phyloP scores from a whole-genome alignment of 1,140 invertebrate species.

The Lamellibrachia luymesi region DNA sequence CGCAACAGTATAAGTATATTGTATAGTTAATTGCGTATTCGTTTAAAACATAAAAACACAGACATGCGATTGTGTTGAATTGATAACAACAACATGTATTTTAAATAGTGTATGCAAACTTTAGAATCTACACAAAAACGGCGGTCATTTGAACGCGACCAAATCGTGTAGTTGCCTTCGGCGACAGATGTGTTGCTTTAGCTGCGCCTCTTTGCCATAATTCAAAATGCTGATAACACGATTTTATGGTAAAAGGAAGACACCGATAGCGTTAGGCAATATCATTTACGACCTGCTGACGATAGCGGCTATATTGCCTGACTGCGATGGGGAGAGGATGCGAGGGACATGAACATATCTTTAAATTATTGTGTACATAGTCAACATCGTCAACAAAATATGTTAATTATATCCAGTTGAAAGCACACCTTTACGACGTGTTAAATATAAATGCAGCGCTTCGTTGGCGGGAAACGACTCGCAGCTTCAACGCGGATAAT shows the following conservation, averaged over 20 bases:
- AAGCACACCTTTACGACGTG: background rate
- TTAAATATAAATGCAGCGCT: background rate
- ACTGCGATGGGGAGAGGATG: background rate
- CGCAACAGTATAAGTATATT: too few relatives aligned
- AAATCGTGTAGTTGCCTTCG: background rate
- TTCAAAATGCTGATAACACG: background rate
- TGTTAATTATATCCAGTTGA: background rate
- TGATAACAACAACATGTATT: too few relatives aligned
- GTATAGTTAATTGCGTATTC: too few relatives aligned
- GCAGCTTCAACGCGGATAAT: background rate
- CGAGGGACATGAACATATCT: background rate
- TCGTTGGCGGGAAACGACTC: background rate
- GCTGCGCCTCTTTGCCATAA: background rate
- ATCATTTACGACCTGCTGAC: background rate
- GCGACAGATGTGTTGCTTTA: background rate
- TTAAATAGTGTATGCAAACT: too few relatives aligned
- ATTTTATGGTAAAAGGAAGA: background rate
- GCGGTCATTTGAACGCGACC: background rate
- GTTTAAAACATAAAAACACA: too few relatives aligned
- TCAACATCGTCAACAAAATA: background rate
- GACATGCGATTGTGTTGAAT: too few relatives aligned
- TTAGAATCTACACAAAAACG: too few relatives aligned
- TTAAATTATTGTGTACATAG: background rate
- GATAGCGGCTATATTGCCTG: background rate
- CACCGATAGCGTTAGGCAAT: background rate